Conservation (phyloP, 2,888 invertebrate species). For the Conistra vaccinii region DNA sequence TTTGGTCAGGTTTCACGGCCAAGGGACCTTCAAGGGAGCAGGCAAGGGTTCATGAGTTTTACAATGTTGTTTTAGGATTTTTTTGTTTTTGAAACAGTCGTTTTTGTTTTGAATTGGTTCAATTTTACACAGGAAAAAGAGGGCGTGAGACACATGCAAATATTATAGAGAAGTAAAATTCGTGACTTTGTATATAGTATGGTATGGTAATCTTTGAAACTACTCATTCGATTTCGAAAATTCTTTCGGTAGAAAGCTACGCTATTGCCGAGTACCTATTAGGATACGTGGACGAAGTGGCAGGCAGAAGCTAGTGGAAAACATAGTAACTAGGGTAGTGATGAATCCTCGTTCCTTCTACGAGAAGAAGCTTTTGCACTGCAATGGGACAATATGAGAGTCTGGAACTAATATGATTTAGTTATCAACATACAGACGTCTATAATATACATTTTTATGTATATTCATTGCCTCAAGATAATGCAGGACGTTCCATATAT, state of each 20-base stretch:
- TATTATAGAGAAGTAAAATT: not conserved
- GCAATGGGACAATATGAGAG: not conserved
- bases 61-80: too few relatives aligned
- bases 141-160: too few relatives aligned
- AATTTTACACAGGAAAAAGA: too few relatives aligned
- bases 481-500: slow-evolving; percentile 36
- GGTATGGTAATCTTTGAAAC: not conserved
- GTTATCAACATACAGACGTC: slow-evolving; percentile 4
- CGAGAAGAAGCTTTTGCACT: not conserved
- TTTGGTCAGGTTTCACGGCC: too few relatives aligned
- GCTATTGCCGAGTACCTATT: too few relatives aligned
- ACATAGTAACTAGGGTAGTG: not conserved
- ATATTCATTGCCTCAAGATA: slow-evolving; percentile 15
- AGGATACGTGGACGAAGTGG: not conserved
- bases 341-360: not conserved
- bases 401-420: not conserved
- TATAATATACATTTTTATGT: not conserved
- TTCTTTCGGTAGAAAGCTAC: not conserved
- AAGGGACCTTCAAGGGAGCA: too few relatives aligned
- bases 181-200: not conserved
- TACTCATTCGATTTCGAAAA: not conserved
- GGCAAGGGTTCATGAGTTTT: too few relatives aligned
- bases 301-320: not conserved
- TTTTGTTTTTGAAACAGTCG: too few relatives aligned
- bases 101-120: too few relatives aligned